A percentile compares a stretch with the other conserved stretches of the same genome.
phyloP scores from a whole-genome alignment of 2,888 invertebrate genomes.

The Macropis europaea region DNA sequence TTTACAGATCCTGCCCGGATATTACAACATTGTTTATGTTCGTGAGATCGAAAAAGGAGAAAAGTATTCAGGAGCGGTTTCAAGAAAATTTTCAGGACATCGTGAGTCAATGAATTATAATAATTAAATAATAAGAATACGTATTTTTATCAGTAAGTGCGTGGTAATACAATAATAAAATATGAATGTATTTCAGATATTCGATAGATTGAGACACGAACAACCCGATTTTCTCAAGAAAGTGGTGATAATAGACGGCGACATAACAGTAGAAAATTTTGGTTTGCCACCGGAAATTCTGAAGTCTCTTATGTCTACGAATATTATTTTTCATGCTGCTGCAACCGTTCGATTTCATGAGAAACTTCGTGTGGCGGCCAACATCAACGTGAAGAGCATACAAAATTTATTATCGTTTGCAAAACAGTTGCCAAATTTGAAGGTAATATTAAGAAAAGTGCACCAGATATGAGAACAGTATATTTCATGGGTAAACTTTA shows the following conservation, averaged over 20 bases:
- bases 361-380: constrained; percentile 83
- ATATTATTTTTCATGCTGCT: constrained; percentile 87
- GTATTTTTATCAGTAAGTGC: no score
- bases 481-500: neutral
- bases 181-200: constrained; percentile 78
- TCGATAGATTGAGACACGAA: constrained; percentile 80
- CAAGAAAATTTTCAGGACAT: constrained; percentile 73
- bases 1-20: constrained; percentile 72
- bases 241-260: constrained; percentile 82
- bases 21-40: constrained; percentile 74
- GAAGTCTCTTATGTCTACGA: constrained; percentile 80
- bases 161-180: neutral
- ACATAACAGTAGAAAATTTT: constrained; percentile 80
- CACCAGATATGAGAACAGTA: no score
- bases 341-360: constrained; percentile 90
- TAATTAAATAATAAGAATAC: no score
- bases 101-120: constrained; percentile 66
- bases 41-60: constrained; percentile 76
- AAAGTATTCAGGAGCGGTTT: constrained; percentile 70
- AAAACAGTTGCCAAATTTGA: constrained; percentile 84
- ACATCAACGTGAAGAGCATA: constrained; percentile 87
- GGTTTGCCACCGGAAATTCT: constrained; percentile 81
- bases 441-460: constrained; percentile 79
- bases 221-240: constrained; percentile 81
- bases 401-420: constrained; percentile 84